phyloP scores from a whole-genome alignment of 2,888 invertebrate genomes.

The Chalcis sispes region DNA sequence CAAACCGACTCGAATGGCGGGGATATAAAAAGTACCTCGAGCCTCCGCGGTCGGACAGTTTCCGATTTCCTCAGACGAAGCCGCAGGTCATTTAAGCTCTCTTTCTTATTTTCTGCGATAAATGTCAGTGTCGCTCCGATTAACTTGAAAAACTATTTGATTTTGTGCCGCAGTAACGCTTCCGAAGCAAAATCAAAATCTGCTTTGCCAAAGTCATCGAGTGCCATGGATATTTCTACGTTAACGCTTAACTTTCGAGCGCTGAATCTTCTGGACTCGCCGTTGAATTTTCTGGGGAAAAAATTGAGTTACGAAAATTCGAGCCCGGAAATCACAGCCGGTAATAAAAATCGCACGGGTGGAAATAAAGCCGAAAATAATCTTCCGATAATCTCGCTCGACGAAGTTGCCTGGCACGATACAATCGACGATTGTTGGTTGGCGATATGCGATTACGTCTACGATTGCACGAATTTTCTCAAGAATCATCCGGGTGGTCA shows the following conservation, averaged over 20 bases:
- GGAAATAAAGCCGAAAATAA: neutral
- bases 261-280: slow-evolving; percentile 31
- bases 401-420: slow-evolving; percentile 88
- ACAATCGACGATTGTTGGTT: slow-evolving; percentile 87
- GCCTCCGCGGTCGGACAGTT: slow-evolving; percentile 21
- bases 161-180: slow-evolving; percentile 34
- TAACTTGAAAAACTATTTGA: slow-evolving; percentile 18
- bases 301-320: neutral
- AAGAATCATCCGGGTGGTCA: slow-evolving; percentile 90
- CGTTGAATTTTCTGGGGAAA: neutral
- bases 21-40: slow-evolving; percentile 31
- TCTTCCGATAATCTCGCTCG: slow-evolving; percentile 79
- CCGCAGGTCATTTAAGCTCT: neutral
- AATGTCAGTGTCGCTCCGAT: slow-evolving; percentile 9
- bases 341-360: neutral
- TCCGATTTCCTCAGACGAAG: slow-evolving; percentile 5
- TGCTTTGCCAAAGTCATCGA: neutral
- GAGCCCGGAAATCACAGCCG: slow-evolving; percentile 8
- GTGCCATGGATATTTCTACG: slow-evolving; percentile 32
- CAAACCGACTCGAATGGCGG: too few relatives aligned
- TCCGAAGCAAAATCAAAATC: neutral
- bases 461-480: slow-evolving; percentile 87
- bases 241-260: slow-evolving; percentile 20
- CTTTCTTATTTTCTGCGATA: neutral
- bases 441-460: slow-evolving; percentile 90